A percentile compares a stretch with the other conserved stretches of the same genome.
Evolutionary conservation across 92 coral and sea anemone species (phyloP).

Genomic region (Bergia sp.): DNA sequence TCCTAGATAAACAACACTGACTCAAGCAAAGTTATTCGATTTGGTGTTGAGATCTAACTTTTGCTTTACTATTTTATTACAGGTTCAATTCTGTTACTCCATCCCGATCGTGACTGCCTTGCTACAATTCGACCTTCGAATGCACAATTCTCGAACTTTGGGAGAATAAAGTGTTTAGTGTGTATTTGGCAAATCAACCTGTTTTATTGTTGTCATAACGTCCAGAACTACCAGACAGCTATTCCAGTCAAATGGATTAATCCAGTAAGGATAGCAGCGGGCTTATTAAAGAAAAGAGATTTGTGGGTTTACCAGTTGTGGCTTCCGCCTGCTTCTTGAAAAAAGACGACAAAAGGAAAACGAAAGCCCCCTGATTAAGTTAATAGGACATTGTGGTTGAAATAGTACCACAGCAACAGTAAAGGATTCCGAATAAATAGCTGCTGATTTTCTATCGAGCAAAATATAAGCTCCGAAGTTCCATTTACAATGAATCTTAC

Average conservation of each 20-base stretch:
- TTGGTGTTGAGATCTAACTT: not conserved
- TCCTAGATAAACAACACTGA: not conserved
- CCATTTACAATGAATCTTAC: conserved; percentile 7
- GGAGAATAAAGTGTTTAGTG: not conserved
- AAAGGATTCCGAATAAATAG: not conserved
- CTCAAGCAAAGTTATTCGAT: not conserved
- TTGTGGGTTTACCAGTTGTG: not conserved
- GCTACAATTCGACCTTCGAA: not conserved
- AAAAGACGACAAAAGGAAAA: too few relatives aligned
- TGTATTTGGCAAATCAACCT: not conserved
- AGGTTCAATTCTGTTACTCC: not conserved
- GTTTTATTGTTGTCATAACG: not conserved
- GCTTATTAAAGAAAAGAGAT: not conserved
- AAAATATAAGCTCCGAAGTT: not conserved
- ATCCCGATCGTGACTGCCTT: not conserved
- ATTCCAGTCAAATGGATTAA: not conserved
- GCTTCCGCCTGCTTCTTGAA: not conserved
- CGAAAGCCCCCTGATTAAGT: not conserved
- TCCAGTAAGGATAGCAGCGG: not conserved
- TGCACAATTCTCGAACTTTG: too few relatives aligned
- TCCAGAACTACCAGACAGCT: not conserved
- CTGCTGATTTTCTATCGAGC: not conserved
- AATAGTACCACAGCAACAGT: not conserved
- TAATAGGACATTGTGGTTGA: not conserved
- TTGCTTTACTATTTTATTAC: too few relatives aligned